Evolutionary conservation across 1,140 invertebrate species (phyloP).

Genomic region (Trachymyrmex cornetzi): DNA sequence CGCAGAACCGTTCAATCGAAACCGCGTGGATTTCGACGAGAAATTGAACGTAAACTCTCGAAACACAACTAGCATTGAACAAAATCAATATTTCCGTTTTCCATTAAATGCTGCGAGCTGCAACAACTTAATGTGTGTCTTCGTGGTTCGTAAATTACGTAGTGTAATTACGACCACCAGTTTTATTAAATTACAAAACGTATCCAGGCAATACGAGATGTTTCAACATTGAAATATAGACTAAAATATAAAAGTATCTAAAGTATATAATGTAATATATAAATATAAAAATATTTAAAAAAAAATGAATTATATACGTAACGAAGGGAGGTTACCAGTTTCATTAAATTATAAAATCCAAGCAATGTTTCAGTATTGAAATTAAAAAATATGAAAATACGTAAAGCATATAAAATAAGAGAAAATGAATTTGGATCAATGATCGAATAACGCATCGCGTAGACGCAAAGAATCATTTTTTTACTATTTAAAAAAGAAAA

Average conservation of each 20-base stretch:
- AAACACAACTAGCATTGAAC: constrained; percentile 8
- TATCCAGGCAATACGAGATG: neutral
- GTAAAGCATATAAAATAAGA: no score
- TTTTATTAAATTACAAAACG: constrained; percentile 25
- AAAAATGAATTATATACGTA: no score
- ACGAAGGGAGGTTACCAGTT: neutral
- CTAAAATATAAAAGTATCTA: neutral
- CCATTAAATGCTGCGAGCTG: constrained; percentile 26
- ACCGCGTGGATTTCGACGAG: constrained; percentile 45
- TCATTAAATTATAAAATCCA: constrained; percentile 14
- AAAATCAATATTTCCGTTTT: constrained; percentile 34
- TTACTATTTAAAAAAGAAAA: neutral
- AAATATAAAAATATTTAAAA: no score
- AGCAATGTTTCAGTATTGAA: neutral
- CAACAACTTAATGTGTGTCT: constrained; percentile 36
- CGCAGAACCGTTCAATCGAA: constrained; percentile 15
- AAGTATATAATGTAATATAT: no score
- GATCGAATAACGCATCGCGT: neutral
- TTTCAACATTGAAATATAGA: neutral
- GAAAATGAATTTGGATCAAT: neutral
- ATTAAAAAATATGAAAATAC: neutral
- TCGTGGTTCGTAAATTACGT: constrained; percentile 12
- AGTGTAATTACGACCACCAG: neutral
- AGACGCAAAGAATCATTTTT: neutral
- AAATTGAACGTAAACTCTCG: constrained; percentile 13